Base-by-base conservation (phyloP, 2,113 vertebrate genomes). In the Riparia riparia region DNA sequence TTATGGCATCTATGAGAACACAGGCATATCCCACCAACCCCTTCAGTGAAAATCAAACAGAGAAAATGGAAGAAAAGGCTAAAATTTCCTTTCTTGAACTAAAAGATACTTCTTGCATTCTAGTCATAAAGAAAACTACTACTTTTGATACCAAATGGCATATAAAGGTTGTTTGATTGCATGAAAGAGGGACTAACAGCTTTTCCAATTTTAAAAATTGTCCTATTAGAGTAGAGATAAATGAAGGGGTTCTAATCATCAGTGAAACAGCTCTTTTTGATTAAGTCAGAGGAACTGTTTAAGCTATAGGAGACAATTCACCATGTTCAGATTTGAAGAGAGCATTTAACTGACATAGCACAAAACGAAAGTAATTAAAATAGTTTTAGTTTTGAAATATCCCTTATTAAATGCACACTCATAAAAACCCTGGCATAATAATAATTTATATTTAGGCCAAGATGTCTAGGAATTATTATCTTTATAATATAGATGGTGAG, bases 221-320 rank as follows among this genome's bases (percentile, higher is more conserved):
- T 81, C 69, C 44, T 94, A 54, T 91, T 93, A 64, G 60, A 81
- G 79, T 93, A 64, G 60, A 81, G 79, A 92, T 44, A 94, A 88
- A 86, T 86, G 63, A 88, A 74, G 47, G 76, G 20, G 49, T 93
- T 88, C 44, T 88, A 78, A 73, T 85, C 76, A 91, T 93, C 76
- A 88, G 12, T 90, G 92, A 90, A 93, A 31, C 42, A 94, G 64
- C 25, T 93, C 28, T 88, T 96, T 94, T 83, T 93, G 74, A 88
- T 93, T 93, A 93, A 92, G 76, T 90, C 68, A 81, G 82, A 92
- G 72, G 60, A 91, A 80, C 86, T 4, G 6, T 94, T 86, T 86
- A 92, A 93, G 51, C 78, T 74, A 81, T 11, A 83, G 79, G 22
- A 90, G 56, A 90, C 32, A 88, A 90, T 73, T 64, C 65, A 74